phyloP scores from a whole-genome alignment of 2,888 invertebrate genomes.

The Sphaeridia pumilis region DNA sequence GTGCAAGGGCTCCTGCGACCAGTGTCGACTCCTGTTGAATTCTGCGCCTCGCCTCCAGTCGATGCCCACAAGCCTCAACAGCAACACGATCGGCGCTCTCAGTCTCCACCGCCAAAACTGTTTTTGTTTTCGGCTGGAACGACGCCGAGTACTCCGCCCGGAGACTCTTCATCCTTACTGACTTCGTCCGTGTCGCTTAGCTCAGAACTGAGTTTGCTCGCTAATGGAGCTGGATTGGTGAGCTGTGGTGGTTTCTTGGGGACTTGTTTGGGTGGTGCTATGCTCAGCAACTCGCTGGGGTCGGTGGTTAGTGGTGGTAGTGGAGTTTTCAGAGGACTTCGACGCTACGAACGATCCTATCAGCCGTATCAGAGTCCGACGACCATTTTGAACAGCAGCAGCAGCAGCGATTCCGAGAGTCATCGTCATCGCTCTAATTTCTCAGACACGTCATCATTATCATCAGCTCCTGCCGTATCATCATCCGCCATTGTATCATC shows the following conservation, averaged over 20 bases:
- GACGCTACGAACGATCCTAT: conserved; percentile 18
- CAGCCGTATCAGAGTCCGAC: neutral
- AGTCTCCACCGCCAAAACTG: conserved; percentile 45
- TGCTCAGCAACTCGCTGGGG: too few species aligned
- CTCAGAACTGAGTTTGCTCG: neutral
- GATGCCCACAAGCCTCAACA: conserved; percentile 80
- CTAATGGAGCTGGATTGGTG: neutral
- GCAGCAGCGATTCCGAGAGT: too few species aligned
- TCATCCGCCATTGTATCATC: conserved; percentile 37
- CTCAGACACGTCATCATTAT: conserved; percentile 40
- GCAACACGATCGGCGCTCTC: conserved; percentile 40
- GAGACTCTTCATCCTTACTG: too few species aligned
- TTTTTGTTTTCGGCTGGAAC: conserved; percentile 39
- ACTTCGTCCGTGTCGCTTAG: neutral
- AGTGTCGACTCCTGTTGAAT: conserved; percentile 68
- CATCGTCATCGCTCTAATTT: conserved; percentile 13
- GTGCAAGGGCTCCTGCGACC: conserved; percentile 52
- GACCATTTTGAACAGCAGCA: too few species aligned
- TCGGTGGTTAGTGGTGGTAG: conserved; percentile 29
- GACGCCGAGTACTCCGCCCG: neutral
- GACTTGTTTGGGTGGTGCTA: too few species aligned
- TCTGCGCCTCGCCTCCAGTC: conserved; percentile 79
- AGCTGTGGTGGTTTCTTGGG: neutral
- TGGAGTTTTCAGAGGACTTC: conserved; percentile 35
- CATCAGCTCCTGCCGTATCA: conserved; percentile 39